phyloP scores from a whole-genome alignment of 2,888 invertebrate genomes.

The Lampropteryx suffumata region DNA sequence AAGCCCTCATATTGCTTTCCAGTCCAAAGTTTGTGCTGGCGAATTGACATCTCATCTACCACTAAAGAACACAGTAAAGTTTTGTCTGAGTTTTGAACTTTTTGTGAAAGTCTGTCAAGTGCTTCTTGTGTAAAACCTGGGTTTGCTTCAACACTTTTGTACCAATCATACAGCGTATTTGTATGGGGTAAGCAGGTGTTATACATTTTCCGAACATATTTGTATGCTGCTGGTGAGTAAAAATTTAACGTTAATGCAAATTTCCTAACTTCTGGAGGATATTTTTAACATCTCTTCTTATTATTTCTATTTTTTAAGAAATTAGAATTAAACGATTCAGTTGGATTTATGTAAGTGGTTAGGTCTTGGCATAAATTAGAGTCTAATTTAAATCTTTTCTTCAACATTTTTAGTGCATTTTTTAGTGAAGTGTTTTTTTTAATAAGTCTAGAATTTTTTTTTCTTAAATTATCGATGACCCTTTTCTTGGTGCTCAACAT shows the following conservation, averaged over 20 bases:
- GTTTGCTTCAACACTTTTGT: not conserved
- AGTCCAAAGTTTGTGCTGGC: constrained; percentile 30
- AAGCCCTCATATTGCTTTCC: constrained; percentile 25
- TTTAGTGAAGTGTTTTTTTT: too few relatives aligned
- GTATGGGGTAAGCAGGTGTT: not conserved
- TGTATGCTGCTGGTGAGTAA: constrained; percentile 2
- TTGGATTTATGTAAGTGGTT: too few relatives aligned
- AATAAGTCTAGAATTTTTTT: too few relatives aligned
- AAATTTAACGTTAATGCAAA: constrained; percentile 1
- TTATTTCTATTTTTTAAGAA: too few relatives aligned
- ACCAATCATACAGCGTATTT: not conserved
- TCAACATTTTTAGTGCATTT: too few relatives aligned
- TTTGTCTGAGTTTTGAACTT: constrained; percentile 2
- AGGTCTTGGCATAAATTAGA: too few relatives aligned
- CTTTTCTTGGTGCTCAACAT: too few relatives aligned
- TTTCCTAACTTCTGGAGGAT: not conserved
- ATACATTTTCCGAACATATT: not conserved
- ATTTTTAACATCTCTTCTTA: not conserved
- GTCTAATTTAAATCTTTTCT: too few relatives aligned
- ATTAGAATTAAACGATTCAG: too few relatives aligned
- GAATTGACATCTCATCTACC: constrained; percentile 34
- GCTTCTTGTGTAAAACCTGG: constrained; percentile 6
- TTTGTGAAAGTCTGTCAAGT: constrained; percentile 1
- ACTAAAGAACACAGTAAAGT: constrained; percentile 9
- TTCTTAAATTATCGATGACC: too few relatives aligned